A percentile compares a stretch with the other conserved stretches of the same genome.
Evolutionary conservation across 1,140 invertebrate species (phyloP).

Genomic region (Scaptodrosophila lebanonensis): DNA sequence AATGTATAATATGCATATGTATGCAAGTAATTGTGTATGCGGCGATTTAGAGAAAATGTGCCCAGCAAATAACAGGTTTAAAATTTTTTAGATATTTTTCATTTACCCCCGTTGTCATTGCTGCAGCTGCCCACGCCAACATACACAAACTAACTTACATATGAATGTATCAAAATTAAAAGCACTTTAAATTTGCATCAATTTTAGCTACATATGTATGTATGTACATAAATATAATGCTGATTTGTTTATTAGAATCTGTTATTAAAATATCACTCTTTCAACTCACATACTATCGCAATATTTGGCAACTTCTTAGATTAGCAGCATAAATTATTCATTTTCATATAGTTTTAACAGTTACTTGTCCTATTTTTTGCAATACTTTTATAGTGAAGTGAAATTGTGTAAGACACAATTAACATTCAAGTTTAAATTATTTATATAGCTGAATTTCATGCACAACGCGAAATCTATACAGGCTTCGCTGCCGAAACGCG

Average conservation of each 20-base stretch:
- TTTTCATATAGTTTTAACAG: no score
- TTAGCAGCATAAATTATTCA: no score
- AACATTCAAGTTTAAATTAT: constrained; percentile 3
- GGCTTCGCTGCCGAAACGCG: constrained; percentile 49
- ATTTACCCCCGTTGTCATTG: constrained; percentile 22
- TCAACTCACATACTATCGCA: no score
- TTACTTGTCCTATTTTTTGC: no score
- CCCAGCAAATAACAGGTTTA: constrained; percentile 39
- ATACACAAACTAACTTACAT: background rate
- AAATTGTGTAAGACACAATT: no score
- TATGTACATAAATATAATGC: no score
- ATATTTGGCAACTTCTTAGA: no score
- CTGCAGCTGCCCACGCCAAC: constrained; percentile 35
- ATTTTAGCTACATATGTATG: no score
- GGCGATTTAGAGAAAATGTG: constrained; percentile 38
- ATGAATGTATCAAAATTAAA: constrained; percentile 5
- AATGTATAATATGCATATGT: background rate
- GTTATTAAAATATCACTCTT: no score
- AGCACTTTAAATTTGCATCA: no score
- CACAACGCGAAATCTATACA: constrained; percentile 8
- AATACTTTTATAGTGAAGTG: no score
- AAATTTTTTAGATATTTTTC: constrained; percentile 25
- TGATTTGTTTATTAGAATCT: no score
- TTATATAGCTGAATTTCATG: constrained; percentile 9
- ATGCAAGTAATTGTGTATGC: background rate